Base-by-base conservation (phyloP, 2,113 vertebrate species). In the Strix aluco region DNA sequence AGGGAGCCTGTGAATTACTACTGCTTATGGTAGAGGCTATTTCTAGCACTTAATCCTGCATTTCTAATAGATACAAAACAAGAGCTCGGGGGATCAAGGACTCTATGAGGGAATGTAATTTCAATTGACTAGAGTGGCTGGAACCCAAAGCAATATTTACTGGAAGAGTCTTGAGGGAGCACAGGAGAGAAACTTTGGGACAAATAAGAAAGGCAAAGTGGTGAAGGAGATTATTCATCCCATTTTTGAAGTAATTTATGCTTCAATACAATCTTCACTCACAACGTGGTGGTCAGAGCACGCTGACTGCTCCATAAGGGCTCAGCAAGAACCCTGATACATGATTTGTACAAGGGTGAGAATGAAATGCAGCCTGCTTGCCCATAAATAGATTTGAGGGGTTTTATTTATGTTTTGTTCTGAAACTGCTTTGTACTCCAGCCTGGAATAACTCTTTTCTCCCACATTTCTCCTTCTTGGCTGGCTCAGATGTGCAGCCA, bases 401-500 rank as follows among this genome's bases (percentile, higher is more conserved):
- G 4, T 22, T 96, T 72, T 89, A 94, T 96, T 96, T 90, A 13
- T 91, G 85, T 95, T 86, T 93, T 84, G 34, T 83, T 87, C 79
- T 59, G 88, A 66, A 85, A 9, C 49, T 22, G 46, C 93, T 96
- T 96, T 97, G 94, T 96, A 59, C 75, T 97, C 70, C 51, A 86
- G 92, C 95, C 92, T 0, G 14, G 77, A 96, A 97, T 97, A 92
- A 94, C 82, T 88, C 38, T 52, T 59, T 92, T 95, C 96, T 96
- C 96, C 94, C 92, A 87, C 80, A 74, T 95, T 90, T 95, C 91
- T 86, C 91, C 86, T 90, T 32, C 78, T 94, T 90, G 95, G 86
- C 95, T 71, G 65, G 36, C 92, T 96, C 79, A 52, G 94, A 90
- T 77, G 88, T 94, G 93, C 73, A 88, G 61, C 93, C 94, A 80